Percentiles rank a stretch among this genome's conserved stretches.
These are phyloP conservation scores for Monopterus albus DNA, from an alignment of 2,113 vertebrate genomes.

Conservation along the genomic window DNA sequence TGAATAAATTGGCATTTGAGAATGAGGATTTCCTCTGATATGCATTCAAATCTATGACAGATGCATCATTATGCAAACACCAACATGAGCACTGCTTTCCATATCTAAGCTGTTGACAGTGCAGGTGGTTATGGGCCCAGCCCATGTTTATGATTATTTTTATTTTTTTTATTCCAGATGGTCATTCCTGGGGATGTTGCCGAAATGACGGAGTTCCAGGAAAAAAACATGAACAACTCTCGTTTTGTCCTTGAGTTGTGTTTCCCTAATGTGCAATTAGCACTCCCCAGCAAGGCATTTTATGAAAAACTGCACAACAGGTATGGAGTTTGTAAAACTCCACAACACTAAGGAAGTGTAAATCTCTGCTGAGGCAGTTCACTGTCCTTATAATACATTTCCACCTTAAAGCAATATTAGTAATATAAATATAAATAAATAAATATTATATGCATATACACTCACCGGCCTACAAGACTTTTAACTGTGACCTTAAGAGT, in stretches of 20 bases:
- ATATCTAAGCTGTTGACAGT: conserved; percentile 9
- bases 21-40: conserved; percentile 5
- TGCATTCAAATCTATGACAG: conserved; percentile 7
- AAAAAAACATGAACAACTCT: conserved; percentile 95
- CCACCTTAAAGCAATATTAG: too few species aligned
- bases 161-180: conserved; percentile 85
- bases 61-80: conserved; percentile 50
- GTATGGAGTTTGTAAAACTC: conserved; percentile 63
- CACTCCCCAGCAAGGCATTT: conserved; percentile 90
- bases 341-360: too few species aligned
- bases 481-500: too few species aligned
- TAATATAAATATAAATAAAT: too few species aligned
- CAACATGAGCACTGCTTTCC: conserved; percentile 23
- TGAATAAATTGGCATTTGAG: conserved; percentile 52
- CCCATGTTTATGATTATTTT: background rate
- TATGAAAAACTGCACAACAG: conserved; percentile 98
- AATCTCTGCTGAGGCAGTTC: too few species aligned
- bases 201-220: conserved; percentile 97
- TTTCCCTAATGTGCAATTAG: conserved; percentile 89
- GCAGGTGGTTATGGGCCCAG: background rate
- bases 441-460: too few species aligned
- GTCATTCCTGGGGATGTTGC: conserved; percentile 94
- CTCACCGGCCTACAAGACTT: too few species aligned
- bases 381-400: too few species aligned
- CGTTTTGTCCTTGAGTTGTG: conserved; percentile 92